Base-by-base conservation (phyloP, 2,888 invertebrate genomes). In the Conistra vaccinii region DNA sequence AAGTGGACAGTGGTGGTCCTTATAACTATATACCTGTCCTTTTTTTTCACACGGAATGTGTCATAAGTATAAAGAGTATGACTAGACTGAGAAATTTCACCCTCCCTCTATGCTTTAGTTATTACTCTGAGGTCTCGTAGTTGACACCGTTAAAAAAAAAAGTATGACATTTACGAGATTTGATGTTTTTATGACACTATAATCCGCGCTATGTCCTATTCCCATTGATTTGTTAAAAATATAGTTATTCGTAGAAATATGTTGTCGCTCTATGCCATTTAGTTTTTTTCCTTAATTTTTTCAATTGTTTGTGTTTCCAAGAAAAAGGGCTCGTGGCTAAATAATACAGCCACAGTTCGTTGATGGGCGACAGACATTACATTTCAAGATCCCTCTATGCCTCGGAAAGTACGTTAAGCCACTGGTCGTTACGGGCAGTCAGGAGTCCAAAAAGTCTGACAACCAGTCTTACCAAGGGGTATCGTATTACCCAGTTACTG, bases 201-300 rank as follows among this genome's bases (percentile, higher is more conserved):
- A 5, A 35, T 17, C 17, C 5, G 26, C 12, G 29, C 17, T 7
- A 29, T 69, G 78, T 65, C 63, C 51, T 69, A 2, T 7, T 78
- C 2, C 12, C n/a, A 78, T 78, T 53, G 78, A 63, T 65, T 53
- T 14, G 0, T 10, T 35, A 32, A 61, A 51, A 69, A 69, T 63
- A 77, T 78, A n/a, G 32, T 32, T 32, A 35, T 35, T 35, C 35
- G 35, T 35, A 35, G 35, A 35, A 35, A 35, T 35, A 42, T 51
- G n/a, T 32, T 20, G 42, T 4, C 10, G 23, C 6, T 51, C 17
- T 20, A 58, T 0, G 1, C 10, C 4, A 32, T 23, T 17, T 10
- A 4, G 1, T 45, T 35, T 26, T 57, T n/a, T 32, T 26, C 1
- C 42, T 42, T 0, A 14, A 4, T 26, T 57, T 45, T 23, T 9